A percentile compares a stretch with the other conserved stretches of the same genome.
phyloP scores from a whole-genome alignment of 2,113 vertebrate genomes.

The Caranx ignobilis region DNA sequence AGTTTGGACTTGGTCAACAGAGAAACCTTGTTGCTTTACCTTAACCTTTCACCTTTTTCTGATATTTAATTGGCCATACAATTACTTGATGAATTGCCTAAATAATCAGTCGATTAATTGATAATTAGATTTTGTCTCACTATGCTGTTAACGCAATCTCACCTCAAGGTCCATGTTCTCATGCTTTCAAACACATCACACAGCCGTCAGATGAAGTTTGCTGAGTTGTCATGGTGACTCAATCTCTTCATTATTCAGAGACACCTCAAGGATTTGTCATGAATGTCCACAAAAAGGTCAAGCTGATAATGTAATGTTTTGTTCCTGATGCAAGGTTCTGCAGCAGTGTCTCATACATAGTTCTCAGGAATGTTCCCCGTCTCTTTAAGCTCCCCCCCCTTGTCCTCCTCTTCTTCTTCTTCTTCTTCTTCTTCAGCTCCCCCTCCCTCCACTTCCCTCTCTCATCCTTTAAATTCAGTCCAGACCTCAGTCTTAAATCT shows the following conservation, averaged over 20 bases:
- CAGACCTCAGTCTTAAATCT: conserved; percentile 76
- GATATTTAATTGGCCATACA: neutral
- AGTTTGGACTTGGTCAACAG: neutral
- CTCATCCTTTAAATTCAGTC: conserved; percentile 76
- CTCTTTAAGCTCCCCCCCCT: neutral
- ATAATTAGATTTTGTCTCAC: neutral
- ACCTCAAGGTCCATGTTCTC: neutral
- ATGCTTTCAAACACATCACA: neutral
- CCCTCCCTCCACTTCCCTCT: conserved; percentile 32
- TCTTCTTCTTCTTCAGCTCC: conserved; percentile 5
- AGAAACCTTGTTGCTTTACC: neutral
- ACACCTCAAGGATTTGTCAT: neutral
- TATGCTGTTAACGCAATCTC: neutral
- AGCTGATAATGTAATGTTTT: neutral
- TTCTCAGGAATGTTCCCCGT: conserved; percentile 51
- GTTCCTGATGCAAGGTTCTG: neutral
- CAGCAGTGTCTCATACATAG: conserved; percentile 29
- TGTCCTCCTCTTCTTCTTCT: neutral
- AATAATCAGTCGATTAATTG: neutral
- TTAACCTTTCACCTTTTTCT: neutral
- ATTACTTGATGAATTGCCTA: neutral
- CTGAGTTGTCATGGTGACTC: neutral
- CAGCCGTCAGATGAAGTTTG: neutral
- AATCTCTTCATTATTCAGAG: neutral
- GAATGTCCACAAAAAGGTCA: neutral